phyloP scores from a whole-genome alignment of 2,888 invertebrate species.

The Agrochola lota region DNA sequence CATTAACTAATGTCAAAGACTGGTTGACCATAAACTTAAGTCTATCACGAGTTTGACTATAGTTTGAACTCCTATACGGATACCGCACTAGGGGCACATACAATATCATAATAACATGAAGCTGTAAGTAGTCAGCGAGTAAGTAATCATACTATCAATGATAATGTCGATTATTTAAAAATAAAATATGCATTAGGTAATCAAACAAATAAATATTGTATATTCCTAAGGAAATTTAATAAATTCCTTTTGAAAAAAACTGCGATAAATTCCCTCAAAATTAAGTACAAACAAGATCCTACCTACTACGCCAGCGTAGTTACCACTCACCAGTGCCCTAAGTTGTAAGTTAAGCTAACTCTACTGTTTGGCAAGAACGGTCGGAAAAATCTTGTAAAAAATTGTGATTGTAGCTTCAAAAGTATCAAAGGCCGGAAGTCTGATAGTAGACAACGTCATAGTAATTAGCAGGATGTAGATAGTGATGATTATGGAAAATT shows the following conservation, averaged over 20 bases:
- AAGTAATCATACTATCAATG: slow-evolving; percentile 30
- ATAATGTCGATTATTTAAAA: slow-evolving; percentile 18
- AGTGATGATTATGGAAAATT: slow-evolving; percentile 27
- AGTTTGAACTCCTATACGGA: slow-evolving; percentile 9
- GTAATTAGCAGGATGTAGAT: slow-evolving; percentile 8
- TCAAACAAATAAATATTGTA: slow-evolving; percentile 31
- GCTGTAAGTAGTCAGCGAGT: slow-evolving; percentile 30
- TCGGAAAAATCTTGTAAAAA: not conserved
- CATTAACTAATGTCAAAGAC: slow-evolving; percentile 3
- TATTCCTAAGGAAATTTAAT: not conserved
- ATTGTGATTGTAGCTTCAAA: not conserved
- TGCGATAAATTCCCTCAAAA: not conserved
- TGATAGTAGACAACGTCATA: not conserved
- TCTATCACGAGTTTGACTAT: slow-evolving; percentile 19
- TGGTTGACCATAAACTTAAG: slow-evolving; percentile 6
- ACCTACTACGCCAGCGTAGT: slow-evolving; percentile 8
- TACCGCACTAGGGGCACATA: slow-evolving; percentile 21
- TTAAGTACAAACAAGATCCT: not conserved
- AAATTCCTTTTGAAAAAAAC: not conserved
- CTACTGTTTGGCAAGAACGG: not conserved
- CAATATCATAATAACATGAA: slow-evolving; percentile 7
- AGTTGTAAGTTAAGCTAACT: not conserved
- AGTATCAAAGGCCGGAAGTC: slow-evolving; percentile 20
- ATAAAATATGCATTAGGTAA: not conserved
- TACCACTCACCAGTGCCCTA: not conserved